Evolutionary conservation across 2,888 invertebrate genomes (phyloP), one percentile per base, ranked within the genome.

Genomic region (Drosophila recens): DNA sequence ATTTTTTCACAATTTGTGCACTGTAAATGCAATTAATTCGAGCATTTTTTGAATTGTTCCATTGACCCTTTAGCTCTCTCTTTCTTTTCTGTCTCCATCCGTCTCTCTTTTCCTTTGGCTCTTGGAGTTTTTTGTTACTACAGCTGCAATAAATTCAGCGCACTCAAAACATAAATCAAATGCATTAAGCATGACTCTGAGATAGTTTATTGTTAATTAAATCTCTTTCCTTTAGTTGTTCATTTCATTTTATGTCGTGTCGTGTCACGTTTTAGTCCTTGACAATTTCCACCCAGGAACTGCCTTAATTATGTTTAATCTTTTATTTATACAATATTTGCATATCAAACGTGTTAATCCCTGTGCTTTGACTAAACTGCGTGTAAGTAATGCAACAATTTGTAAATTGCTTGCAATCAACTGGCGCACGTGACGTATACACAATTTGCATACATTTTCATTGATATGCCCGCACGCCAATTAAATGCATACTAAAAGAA

Each of bases 1-100:
- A 53, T 57, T 70, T 83, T 74, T 63, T 51, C 42, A 59, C 40
- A 36, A 45, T 58, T 68, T 48, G 61, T 40, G 46, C 46, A 48
- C 72, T 69, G 72, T 75, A 87, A 89, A 84, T 82, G 85, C 85
- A 86, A 86, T 86, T 86, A 89, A 85, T 84, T 87, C 80, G 67
- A 82, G 78, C 72, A 82, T 74, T 85, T 82, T 78, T 80, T 75
- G 62, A 86, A 78, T 75, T 72, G 78, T 75, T 78, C 58, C 72
- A 71, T 70, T 65, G 75, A 74, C 67, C 67, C 68, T 70, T 56
- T 49, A 20, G 13, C 36, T 23, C 11, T 13, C 3, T 15, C 17
- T 23, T 3, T 13, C 8, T 33, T 17, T 33, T 8, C 33, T 20
- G 13, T 40, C 30, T 53, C 23, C 17, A 17, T 42, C 27, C 6